Conservation (phyloP, 2,888 invertebrate genomes). For the Erebia ligea region DNA sequence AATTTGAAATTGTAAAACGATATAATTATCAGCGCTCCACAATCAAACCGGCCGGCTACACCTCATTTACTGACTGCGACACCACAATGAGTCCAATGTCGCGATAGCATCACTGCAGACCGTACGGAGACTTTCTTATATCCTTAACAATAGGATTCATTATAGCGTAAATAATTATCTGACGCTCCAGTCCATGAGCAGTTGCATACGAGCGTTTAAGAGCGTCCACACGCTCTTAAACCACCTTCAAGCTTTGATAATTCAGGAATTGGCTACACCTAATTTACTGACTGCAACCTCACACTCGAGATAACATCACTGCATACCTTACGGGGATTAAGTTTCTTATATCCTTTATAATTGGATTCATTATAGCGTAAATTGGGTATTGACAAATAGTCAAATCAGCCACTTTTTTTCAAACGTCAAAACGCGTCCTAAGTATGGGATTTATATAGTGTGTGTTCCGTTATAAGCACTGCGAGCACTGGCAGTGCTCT, state of each 20-base stretch:
- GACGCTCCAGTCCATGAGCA: not conserved
- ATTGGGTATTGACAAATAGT: no score
- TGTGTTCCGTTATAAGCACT: no score
- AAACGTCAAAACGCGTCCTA: no score
- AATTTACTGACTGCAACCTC: not conserved
- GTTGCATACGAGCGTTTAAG: not conserved
- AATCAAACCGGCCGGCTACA: conserved; percentile 65
- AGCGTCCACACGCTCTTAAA: no score
- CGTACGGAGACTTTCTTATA: conserved; percentile 14
- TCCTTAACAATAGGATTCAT: conserved; percentile 47
- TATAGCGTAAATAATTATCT: conserved; percentile 1
- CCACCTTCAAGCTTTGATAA: not conserved
- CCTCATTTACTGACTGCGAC: conserved; percentile 63
- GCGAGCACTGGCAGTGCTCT: no score
- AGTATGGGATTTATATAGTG: no score
- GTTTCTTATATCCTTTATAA: not conserved
- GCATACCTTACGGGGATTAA: not conserved
- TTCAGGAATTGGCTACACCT: not conserved
- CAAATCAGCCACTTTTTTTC: no score
- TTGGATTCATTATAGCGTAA: not conserved
- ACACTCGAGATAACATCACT: not conserved
- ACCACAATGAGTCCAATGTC: conserved; percentile 60
- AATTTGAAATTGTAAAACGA: conserved; percentile 48
- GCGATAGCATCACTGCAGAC: conserved; percentile 60
- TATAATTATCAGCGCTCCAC: conserved; percentile 63